Conservation (phyloP, 2,113 vertebrate genomes). For the Plecturocebus donacophilus region DNA sequence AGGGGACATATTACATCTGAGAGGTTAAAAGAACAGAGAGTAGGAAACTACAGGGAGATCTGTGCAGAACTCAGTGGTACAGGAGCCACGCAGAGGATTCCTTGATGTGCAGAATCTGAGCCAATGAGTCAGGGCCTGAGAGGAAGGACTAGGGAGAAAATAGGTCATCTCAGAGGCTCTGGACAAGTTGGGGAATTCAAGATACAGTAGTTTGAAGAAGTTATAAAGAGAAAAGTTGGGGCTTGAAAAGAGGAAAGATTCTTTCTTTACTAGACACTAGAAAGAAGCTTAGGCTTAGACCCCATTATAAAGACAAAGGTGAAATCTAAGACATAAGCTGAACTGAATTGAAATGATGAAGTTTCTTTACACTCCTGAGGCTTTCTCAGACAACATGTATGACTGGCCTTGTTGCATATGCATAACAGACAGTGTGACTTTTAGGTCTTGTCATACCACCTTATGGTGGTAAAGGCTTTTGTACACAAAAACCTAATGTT, state of each 20-base stretch:
- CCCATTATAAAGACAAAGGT: background rate
- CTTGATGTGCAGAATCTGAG: background rate
- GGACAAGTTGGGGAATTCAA: background rate
- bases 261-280: background rate
- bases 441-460: background rate
- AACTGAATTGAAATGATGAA: background rate
- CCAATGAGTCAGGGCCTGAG: background rate
- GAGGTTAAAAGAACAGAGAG: background rate
- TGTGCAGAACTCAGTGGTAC: background rate
- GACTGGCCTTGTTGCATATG: background rate
- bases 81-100: background rate
- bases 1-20: background rate
- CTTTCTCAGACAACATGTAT: background rate
- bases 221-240: background rate
- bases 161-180: background rate
- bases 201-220: background rate
- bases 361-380: background rate
- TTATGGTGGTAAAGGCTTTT: background rate
- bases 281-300: background rate
- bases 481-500: background rate
- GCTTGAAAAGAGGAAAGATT: background rate
- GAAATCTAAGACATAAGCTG: background rate
- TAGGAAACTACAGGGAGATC: background rate
- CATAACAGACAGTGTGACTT: background rate
- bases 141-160: background rate